Evolutionary conservation across 2,797 vertebrate genomes (phyloP).

Genomic region (Pseudochirops corinnae): DNA sequence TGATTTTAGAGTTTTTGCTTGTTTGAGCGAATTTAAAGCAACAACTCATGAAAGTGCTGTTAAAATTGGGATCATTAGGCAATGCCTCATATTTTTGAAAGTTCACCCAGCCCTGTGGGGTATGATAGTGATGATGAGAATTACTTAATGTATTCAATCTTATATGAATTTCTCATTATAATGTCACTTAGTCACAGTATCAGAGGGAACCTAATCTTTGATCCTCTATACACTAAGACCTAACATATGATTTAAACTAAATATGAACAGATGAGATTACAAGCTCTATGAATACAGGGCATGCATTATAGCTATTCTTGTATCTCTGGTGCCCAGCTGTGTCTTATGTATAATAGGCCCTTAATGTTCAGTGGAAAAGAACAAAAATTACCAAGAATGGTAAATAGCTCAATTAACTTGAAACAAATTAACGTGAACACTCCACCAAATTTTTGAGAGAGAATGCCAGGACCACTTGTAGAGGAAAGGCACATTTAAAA

Average conservation of each 20-base stretch:
- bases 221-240: neutral
- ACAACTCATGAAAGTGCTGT: neutral
- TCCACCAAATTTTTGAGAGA: neutral
- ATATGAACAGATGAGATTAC: neutral
- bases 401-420: neutral
- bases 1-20: neutral
- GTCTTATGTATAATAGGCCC: constrained; percentile 2
- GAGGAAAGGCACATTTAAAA: neutral
- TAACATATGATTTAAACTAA: neutral
- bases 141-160: neutral
- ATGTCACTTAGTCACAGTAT: neutral
- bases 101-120: neutral
- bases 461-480: neutral
- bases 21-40: neutral
- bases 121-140: neutral
- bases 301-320: neutral
- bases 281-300: neutral
- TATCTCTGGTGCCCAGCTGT: neutral
- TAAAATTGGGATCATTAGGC: neutral
- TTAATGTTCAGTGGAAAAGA: neutral
- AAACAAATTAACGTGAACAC: neutral
- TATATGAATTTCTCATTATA: neutral
- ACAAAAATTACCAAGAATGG: neutral
- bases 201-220: neutral
- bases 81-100: neutral